Evolutionary conservation across 2,797 vertebrate species (phyloP).

Genomic region (Alosa sapidissima): DNA sequence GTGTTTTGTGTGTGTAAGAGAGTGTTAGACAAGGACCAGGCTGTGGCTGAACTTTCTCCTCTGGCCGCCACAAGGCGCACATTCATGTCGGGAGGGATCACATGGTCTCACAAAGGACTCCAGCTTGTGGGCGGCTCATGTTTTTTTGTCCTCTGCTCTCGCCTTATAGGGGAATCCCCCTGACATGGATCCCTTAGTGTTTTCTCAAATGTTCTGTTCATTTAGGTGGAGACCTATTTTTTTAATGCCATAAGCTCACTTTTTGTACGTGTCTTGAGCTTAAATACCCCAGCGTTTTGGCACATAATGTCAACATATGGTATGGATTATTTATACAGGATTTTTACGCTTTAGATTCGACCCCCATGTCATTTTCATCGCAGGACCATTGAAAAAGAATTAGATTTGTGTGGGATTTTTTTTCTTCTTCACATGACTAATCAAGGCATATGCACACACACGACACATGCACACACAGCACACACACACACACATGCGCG

Average conservation of each 20-base stretch:
- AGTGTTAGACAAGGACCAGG: constrained; percentile 2
- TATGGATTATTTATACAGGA: background rate
- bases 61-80: constrained; percentile 10
- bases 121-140: constrained; percentile 40
- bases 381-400: background rate
- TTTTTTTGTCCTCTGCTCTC: constrained; percentile 30
- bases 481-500: background rate
- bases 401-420: background rate
- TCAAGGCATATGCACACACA: background rate
- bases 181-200: background rate
- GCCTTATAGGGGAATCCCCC: constrained; percentile 14
- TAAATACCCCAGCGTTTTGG: background rate
- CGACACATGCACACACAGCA: background rate
- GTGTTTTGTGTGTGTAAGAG: background rate
- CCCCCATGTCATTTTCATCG: background rate
- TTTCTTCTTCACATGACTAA: background rate
- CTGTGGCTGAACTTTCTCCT: background rate
- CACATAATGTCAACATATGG: background rate
- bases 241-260: background rate
- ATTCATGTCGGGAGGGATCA: background rate
- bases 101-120: constrained; percentile 21
- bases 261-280: background rate
- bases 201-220: background rate
- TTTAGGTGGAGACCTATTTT: background rate
- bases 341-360: background rate